Conservation (phyloP, 2,113 vertebrate species). For the Tupaia chinensis region DNA sequence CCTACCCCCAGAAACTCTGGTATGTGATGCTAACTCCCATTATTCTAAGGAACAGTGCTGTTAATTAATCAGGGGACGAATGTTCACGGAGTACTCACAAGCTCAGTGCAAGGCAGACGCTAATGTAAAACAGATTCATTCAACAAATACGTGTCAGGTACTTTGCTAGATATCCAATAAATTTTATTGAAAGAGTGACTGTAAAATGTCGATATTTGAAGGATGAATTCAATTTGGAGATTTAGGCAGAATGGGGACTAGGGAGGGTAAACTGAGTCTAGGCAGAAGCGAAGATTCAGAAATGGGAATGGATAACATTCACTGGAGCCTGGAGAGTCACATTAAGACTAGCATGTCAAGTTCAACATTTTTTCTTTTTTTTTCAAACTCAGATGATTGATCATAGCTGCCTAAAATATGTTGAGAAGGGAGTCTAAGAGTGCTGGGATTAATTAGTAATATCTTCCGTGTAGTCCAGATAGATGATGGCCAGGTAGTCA, state of each 20-base stretch:
- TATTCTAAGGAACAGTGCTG: constrained; percentile 27
- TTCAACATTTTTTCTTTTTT: background rate
- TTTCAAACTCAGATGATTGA: constrained; percentile 7
- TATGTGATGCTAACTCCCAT: background rate
- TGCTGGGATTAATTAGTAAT: constrained; percentile 37
- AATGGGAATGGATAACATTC: background rate
- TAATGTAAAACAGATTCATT: constrained; percentile 29
- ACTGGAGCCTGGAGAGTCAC: background rate
- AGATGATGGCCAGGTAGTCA: background rate
- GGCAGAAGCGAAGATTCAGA: constrained; percentile 56
- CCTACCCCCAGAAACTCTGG: background rate
- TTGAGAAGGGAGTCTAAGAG: constrained; percentile 31
- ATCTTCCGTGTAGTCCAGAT: background rate
- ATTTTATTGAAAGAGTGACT: constrained; percentile 34
- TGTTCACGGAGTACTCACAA: constrained; percentile 21
- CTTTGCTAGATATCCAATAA: constrained; percentile 1
- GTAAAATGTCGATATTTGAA: constrained; percentile 45
- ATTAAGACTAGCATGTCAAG: constrained; percentile 13
- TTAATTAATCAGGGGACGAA: constrained; percentile 30
- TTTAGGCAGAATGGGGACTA: constrained; percentile 20
- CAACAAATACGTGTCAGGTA: constrained; percentile 9
- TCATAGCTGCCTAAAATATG: background rate
- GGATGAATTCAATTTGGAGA: constrained; percentile 6
- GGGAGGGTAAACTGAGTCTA: constrained; percentile 4
- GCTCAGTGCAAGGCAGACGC: background rate